Evolutionary conservation across 1,140 invertebrate genomes (phyloP).

Genomic region (Camponotus vicinus): DNA sequence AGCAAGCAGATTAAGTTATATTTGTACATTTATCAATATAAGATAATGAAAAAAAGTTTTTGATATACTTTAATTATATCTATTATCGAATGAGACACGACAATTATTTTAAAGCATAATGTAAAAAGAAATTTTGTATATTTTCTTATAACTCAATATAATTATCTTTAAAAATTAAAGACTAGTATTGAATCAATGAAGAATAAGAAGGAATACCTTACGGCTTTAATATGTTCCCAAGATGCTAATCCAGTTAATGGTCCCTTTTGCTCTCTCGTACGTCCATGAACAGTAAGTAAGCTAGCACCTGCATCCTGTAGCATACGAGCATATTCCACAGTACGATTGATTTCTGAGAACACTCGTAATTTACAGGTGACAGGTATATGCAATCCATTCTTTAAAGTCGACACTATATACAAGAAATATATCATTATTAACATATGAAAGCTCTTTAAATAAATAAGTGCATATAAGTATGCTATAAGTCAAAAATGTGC

Average conservation of each 20-base stretch:
- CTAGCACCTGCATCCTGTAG: constrained; percentile 97
- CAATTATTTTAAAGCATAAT: not conserved
- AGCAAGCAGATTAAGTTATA: too few relatives aligned
- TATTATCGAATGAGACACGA: too few relatives aligned
- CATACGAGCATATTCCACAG: constrained; percentile 97
- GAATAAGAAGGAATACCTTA: constrained; percentile 88
- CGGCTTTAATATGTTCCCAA: constrained; percentile 97
- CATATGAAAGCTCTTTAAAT: not conserved
- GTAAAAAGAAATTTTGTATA: not conserved
- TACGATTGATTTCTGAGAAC: constrained; percentile 95
- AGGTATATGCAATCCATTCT: constrained; percentile 91
- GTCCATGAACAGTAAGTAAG: constrained; percentile 97
- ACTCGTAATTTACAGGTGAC: constrained; percentile 98
- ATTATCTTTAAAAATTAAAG: too few relatives aligned
- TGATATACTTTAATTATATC: too few relatives aligned
- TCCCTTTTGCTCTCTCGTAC: constrained; percentile 98
- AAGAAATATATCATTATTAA: not conserved
- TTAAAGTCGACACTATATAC: constrained; percentile 80
- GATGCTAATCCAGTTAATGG: constrained; percentile 96
- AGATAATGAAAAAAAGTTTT: too few relatives aligned
- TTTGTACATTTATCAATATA: too few relatives aligned
- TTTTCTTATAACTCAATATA: not conserved
- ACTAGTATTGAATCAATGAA: not conserved
- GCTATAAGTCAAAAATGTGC: constrained; percentile 12
- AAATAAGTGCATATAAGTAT: too few relatives aligned